Conservation (phyloP, 35 echinoderm and acorn worm genomes). For the Lytechinus pictus region DNA sequence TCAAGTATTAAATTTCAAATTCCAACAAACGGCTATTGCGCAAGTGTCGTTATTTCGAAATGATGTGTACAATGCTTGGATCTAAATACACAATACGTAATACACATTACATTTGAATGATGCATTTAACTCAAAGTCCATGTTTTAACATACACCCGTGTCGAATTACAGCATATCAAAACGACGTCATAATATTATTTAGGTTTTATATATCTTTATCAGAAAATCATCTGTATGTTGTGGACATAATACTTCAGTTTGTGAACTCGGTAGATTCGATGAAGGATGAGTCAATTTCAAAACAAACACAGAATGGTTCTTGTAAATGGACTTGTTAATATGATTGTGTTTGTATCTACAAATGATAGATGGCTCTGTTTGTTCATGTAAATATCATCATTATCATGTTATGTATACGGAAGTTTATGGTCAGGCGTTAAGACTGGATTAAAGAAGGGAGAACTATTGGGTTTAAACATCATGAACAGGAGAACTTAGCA, state of each 20-base stretch:
- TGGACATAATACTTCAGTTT: not conserved
- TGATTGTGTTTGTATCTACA: not conserved
- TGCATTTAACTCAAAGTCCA: not conserved
- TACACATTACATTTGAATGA: not conserved
- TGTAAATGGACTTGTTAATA: not conserved
- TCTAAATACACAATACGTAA: too few species aligned
- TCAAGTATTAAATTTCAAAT: too few species aligned
- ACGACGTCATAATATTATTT: not conserved
- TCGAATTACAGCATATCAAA: not conserved
- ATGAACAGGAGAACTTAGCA: too few species aligned
- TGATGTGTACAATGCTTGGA: not conserved
- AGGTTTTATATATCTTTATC: not conserved
- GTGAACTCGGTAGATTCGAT: not conserved
- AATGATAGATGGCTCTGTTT: not conserved
- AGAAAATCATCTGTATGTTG: not conserved
- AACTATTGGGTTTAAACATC: too few species aligned
- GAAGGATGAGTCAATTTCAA: slow-evolving; percentile 1
- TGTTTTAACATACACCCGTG: not conserved
- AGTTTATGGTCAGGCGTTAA: not conserved
- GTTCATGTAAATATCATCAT: not conserved
- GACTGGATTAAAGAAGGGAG: not conserved
- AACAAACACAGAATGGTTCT: not conserved
- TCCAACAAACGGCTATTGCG: too few species aligned
- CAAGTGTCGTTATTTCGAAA: not conserved
- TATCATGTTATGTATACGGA: not conserved